Conservation (phyloP, 1,140 invertebrate genomes). For the Scaptomyza hsui region DNA sequence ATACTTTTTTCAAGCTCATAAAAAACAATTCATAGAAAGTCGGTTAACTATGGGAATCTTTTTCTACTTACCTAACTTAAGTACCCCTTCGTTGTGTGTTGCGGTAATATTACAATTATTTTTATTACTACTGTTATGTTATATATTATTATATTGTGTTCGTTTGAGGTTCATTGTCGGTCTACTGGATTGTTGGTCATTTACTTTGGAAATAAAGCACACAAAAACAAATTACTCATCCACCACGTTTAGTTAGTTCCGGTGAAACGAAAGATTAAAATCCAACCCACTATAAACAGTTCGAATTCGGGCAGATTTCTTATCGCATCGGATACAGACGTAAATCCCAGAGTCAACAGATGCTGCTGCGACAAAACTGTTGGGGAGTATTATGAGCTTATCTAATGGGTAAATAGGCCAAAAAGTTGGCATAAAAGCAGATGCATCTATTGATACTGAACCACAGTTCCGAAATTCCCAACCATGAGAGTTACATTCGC, state of each 20-base stretch:
- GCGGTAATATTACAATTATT: slow-evolving; percentile 21
- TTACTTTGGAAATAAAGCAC: slow-evolving; percentile 73
- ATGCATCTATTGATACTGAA: not conserved
- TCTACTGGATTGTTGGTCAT: slow-evolving; percentile 64
- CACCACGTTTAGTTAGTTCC: slow-evolving; percentile 24
- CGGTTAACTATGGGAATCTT: slow-evolving; percentile 28
- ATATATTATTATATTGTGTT: slow-evolving; percentile 58
- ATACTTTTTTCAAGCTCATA: too few species aligned
- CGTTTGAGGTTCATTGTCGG: slow-evolving; percentile 66
- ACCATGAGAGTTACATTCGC: slow-evolving; percentile 20
- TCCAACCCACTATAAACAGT: slow-evolving; percentile 55
- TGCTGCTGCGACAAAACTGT: slow-evolving; percentile 57
- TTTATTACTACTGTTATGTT: slow-evolving; percentile 25
- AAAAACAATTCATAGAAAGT: too few species aligned
- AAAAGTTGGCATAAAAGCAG: slow-evolving; percentile 12
- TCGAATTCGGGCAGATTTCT: slow-evolving; percentile 60
- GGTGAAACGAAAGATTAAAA: slow-evolving; percentile 14
- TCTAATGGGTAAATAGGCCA: slow-evolving; percentile 31
- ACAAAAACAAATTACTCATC: slow-evolving; percentile 52
- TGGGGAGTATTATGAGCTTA: slow-evolving; percentile 13
- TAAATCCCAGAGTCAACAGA: slow-evolving; percentile 45
- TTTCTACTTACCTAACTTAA: slow-evolving; percentile 16
- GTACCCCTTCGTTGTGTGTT: slow-evolving; percentile 38
- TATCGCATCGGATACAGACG: slow-evolving; percentile 28
- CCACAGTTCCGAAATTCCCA: not conserved